These are phyloP conservation scores for Xanthia togata DNA, from an alignment of 2,888 invertebrate genomes.

Conservation along the genomic window DNA sequence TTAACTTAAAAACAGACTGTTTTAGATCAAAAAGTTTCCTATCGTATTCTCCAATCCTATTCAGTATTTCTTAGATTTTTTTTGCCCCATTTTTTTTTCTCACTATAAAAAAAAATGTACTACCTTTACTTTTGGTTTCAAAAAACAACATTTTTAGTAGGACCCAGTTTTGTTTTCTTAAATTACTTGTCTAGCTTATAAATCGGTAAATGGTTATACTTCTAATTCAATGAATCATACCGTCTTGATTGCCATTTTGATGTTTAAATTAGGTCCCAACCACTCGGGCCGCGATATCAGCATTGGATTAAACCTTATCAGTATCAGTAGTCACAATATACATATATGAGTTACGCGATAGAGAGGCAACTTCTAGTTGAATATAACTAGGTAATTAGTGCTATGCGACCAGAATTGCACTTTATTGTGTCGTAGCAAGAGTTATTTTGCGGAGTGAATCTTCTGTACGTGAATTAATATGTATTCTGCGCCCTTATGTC, in stretches of 20 bases:
- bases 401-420: neutral
- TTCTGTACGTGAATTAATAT: too few relatives aligned
- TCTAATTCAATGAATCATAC: neutral
- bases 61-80: neutral
- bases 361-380: neutral
- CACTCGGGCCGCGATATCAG: neutral
- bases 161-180: neutral
- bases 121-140: neutral
- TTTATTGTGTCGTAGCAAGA: neutral
- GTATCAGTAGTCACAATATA: too few relatives aligned
- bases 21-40: slow-evolving; percentile 35
- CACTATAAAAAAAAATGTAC: too few relatives aligned
- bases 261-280: neutral
- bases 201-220: neutral
- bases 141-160: neutral
- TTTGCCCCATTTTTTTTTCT: fast-evolving
- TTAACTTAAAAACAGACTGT: neutral
- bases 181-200: neutral
- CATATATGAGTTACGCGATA: neutral
- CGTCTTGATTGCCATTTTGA: neutral
- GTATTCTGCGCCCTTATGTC: neutral
- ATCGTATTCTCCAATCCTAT: too few relatives aligned
- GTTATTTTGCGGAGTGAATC: neutral
- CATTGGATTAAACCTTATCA: neutral
- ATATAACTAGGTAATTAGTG: neutral